These are phyloP conservation scores for Cryptotis parvus DNA, from an alignment of 2,113 vertebrate genomes.

Conservation along the genomic window DNA sequence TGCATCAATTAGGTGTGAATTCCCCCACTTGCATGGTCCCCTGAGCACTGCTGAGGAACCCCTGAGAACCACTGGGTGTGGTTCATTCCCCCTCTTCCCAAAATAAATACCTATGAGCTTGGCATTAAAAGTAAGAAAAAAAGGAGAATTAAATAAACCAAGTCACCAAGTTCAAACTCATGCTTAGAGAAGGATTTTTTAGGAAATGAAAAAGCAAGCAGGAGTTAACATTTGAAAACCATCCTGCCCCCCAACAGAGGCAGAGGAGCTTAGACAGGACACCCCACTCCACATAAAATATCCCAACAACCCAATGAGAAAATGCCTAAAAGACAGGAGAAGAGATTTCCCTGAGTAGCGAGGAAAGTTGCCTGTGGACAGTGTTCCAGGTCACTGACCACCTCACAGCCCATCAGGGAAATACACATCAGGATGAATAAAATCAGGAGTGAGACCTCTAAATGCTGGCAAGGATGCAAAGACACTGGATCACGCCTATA, in stretches of 20 bases:
- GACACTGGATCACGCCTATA: background rate
- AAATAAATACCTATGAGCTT: background rate
- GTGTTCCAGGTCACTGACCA: background rate
- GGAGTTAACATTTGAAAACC: constrained; percentile 24
- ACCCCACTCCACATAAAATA: constrained; percentile 6
- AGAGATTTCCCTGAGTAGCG: constrained; percentile 40
- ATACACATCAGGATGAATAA: constrained; percentile 27
- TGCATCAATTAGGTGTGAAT: too few species aligned
- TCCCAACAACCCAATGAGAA: constrained; percentile 51
- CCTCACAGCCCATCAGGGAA: background rate
- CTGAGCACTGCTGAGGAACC: too few species aligned
- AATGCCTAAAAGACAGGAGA: constrained; percentile 37
- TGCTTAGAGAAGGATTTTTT: background rate
- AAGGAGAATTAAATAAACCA: background rate
- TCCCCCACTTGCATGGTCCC: too few species aligned
- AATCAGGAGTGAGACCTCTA: background rate
- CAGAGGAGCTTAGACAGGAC: background rate
- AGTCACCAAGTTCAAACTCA: background rate
- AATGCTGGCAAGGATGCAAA: constrained; percentile 7
- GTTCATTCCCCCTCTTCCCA: too few species aligned
- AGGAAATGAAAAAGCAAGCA: background rate
- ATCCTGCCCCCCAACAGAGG: background rate
- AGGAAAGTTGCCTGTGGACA: constrained; percentile 24
- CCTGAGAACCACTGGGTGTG: too few species aligned
- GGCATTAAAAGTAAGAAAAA: background rate